Percentiles rank a stretch among this genome's conserved stretches.
Conservation (phyloP, 2,797 vertebrate species). For the Betta splendens region DNA sequence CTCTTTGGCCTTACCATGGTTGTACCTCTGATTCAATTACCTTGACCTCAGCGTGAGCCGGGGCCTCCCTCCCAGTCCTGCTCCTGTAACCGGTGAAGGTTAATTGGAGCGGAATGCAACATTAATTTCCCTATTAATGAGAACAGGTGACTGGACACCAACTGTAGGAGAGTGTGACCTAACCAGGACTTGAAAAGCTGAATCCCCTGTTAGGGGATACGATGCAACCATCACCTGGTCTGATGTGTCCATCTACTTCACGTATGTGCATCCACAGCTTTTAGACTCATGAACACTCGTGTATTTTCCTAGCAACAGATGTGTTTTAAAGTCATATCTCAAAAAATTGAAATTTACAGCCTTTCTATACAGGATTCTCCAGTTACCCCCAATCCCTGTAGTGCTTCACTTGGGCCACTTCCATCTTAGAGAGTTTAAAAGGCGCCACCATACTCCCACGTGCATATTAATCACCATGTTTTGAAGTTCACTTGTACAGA, state of each 20-base stretch:
- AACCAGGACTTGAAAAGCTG: slow-evolving; percentile 18
- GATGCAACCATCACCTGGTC: slow-evolving; percentile 4
- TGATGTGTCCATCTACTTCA: slow-evolving; percentile 3
- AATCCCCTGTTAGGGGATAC: slow-evolving; percentile 37
- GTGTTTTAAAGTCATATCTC: slow-evolving; percentile 18
- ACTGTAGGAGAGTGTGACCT: slow-evolving; percentile 73
- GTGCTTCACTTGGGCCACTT: slow-evolving; percentile 36
- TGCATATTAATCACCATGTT: too few species aligned
- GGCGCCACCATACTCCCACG: too few species aligned
- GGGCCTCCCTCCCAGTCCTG: slow-evolving; percentile 72
- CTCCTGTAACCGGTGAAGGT: slow-evolving; percentile 80
- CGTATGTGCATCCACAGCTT: slow-evolving; percentile 11
- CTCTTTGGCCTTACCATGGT: slow-evolving; percentile 71
- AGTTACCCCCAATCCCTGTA: slow-evolving; percentile 24
- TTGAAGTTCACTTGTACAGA: too few species aligned
- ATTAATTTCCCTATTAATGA: slow-evolving; percentile 86
- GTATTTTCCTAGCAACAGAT: neutral
- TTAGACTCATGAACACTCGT: slow-evolving; percentile 3
- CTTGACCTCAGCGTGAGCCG: slow-evolving; percentile 77
- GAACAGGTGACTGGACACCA: slow-evolving; percentile 70
- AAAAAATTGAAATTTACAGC: too few species aligned
- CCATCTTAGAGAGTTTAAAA: slow-evolving; percentile 3
- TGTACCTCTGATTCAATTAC: slow-evolving; percentile 83
- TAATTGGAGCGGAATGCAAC: slow-evolving; percentile 87
- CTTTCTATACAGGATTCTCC: slow-evolving; percentile 8